Conservation (phyloP, 37 sponge, comb jelly and placozoan species). For the Aplysina aerophoba region DNA sequence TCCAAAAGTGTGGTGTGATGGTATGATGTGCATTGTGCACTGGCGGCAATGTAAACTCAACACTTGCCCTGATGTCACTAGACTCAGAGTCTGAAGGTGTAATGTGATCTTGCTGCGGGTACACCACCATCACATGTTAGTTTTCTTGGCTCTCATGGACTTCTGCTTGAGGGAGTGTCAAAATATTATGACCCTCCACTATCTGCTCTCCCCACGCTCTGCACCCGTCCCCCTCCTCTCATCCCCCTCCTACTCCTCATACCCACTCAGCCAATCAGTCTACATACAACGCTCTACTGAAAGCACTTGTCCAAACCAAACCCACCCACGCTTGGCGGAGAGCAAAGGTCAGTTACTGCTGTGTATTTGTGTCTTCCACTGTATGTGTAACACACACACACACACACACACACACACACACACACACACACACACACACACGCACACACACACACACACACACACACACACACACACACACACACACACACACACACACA, state of each 20-base stretch:
- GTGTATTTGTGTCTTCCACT: neutral
- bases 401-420: neutral
- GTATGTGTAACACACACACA: neutral
- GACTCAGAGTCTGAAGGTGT: too few species aligned
- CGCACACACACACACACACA: neutral
- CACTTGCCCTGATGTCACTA: neutral
- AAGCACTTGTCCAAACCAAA: neutral
- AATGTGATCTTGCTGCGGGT: too few species aligned
- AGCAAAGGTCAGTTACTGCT: neutral
- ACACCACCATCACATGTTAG: too few species aligned
- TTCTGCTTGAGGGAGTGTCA: too few species aligned
- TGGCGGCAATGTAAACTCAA: neutral
- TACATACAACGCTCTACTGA: conserved; percentile 27
- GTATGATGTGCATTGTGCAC: neutral
- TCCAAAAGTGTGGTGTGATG: too few species aligned
- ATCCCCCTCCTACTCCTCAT: neutral
- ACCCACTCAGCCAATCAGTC: neutral
- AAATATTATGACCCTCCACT: too few species aligned
- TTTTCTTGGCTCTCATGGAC: too few species aligned
- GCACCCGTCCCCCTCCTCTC: neutral
- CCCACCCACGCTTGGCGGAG: neutral
- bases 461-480: too few species aligned
- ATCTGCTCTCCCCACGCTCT: neutral
- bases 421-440: neutral
- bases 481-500: too few species aligned